Evolutionary conservation across 2,797 vertebrate genomes (phyloP), one percentile per base, ranked within the genome.

Genomic region (Paramormyrops hopkinsi): DNA sequence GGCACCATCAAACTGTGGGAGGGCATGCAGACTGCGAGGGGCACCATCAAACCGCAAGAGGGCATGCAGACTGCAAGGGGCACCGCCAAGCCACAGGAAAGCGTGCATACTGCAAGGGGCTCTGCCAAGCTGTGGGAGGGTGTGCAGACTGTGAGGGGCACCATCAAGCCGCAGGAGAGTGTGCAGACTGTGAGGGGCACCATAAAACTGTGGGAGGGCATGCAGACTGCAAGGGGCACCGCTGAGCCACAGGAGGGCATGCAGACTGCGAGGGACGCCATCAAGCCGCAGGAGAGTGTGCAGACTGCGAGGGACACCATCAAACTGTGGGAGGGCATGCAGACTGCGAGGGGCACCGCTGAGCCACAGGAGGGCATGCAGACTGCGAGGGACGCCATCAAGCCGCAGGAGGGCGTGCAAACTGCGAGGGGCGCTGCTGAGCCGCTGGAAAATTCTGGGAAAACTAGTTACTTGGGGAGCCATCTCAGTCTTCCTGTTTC

Each of bases 71-170:
- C 17, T n/a, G 54, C 5, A 6, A 56, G 54, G 54, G 54, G 17
- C 1, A 0, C 14, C 0, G 0, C 1, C 4, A 3, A 56, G 17
- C 54, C 3, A 0, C 0, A 1, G 19, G 19, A 56, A 4, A 19
- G 54, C 0, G 0, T n/a, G 17, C 4, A 54, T 17, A 53, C 51
- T 17, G 2, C 0, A 1, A 53, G 51, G 54, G 54, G n/a, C 19
- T 0, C n/a, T 22, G 8, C 0, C n/a, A 22, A 59, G 56, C n/a
- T 0, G 19, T 0, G 0, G 7, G 7, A 25, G n/a, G 59, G n/a
- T 0, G 0, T 62, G n/a, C 22, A 25, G 22, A 65, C 22, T 29
- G 3, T 0, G 1, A 65, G 8, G 9, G 9, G 8, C 9, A 0
- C 22, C 0, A 1, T 22, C 56, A 7, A 29, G 1, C 8, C 7